Conservation (phyloP, 2,113 vertebrate genomes). For the Cavia porcellus region DNA sequence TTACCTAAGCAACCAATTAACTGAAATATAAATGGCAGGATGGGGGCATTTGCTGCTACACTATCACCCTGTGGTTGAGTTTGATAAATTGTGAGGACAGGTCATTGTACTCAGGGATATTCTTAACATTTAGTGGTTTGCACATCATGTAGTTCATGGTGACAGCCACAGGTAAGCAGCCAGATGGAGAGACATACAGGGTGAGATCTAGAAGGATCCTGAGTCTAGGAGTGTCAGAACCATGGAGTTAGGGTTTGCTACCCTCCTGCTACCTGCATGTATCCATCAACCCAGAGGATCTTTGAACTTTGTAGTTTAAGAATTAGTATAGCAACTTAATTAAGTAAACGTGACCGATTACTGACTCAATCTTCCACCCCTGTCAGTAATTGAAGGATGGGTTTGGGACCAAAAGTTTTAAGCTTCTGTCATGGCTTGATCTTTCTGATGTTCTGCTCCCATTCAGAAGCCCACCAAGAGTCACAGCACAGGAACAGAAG, state of each 20-base stretch:
- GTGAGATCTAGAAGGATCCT: background rate
- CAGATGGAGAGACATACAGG: background rate
- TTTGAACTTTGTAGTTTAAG: background rate
- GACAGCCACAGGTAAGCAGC: background rate
- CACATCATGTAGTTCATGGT: no score
- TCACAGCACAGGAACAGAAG: background rate
- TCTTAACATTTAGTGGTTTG: background rate
- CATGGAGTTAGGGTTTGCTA: fast-evolving
- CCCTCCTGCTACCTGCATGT: no score
- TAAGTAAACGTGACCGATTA: no score
- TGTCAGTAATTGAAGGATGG: background rate
- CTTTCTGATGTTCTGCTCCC: background rate
- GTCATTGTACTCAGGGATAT: background rate
- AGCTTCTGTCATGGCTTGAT: background rate
- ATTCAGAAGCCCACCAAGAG: background rate
- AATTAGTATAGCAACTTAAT: background rate
- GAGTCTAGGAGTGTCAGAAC: no score
- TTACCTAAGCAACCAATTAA: no score
- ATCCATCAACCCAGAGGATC: background rate
- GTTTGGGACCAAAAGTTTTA: background rate
- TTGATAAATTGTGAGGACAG: background rate
- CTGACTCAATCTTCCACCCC: background rate
- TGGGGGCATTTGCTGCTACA: no score
- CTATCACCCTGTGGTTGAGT: fast-evolving
- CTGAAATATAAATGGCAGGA: no score